Base-by-base conservation (phyloP, 2,113 vertebrate species). In the Pampusana beccarii region DNA sequence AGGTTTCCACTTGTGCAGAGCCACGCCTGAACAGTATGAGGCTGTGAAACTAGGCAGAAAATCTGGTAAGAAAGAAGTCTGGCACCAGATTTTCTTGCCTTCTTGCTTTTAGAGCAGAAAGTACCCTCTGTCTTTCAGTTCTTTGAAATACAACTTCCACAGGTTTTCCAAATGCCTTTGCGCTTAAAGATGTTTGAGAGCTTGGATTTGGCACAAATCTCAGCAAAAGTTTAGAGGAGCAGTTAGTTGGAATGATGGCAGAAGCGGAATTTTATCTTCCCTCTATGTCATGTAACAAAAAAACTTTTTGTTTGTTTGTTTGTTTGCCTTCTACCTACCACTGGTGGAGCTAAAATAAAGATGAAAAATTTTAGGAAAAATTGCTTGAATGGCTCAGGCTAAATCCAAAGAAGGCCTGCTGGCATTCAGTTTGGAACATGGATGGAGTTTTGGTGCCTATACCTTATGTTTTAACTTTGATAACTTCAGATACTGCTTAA, bases 91-190 rank as follows among this genome's bases (percentile, higher is more conserved):
- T 93, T 66, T 44, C n/a, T n/a, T 56, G 42, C 11, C 5, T 17
- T 64, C 79, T 90, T 88, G 33, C 62, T 90, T 90, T 85, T 70
- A 48, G 66, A 82, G 85, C 16, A 80, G 81, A 83, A 92, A 88
- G 61, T 48, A 72, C 46, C 31, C 69, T 86, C 69, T 82, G 36
- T 80, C 54, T 62, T 90, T 84, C 4, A 9, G 17, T 84, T 92
- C 26, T 73, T 62, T 66, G 67, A 92, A 91, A 80, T 93, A 74
- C 5, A 90, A 56, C 64, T 86, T 86, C 23, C 89, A 62, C 48
- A 56, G 57, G 33, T 67, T 74, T 90, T 86, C 46, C 54, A 87
- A 77, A 85, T 84, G 29, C 29, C 38, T 91, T 88, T 94, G 44
- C 54, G 44, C 53, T 74, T 80, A 29, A 16, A 92, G 44, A 36